phyloP scores from a whole-genome alignment of 2,113 vertebrate species.

The Spheniscus mendiculus region DNA sequence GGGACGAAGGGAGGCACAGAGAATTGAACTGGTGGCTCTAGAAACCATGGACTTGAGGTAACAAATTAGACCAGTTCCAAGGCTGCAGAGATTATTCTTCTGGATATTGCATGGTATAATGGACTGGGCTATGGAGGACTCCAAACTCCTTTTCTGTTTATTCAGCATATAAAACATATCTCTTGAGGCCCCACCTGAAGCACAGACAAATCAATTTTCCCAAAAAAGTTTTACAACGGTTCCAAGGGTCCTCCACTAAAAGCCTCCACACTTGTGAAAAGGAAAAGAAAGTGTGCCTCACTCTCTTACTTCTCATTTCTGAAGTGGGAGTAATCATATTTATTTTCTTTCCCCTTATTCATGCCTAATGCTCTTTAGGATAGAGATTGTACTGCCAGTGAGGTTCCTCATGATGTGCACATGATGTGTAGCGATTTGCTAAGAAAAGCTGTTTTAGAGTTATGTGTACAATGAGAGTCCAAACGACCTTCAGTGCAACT shows the following conservation, averaged over 20 bases:
- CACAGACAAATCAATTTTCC: background rate
- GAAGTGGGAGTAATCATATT: background rate
- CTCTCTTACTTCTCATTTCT: background rate
- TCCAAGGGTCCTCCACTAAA: background rate
- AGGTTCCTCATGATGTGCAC: background rate
- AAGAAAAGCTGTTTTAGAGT: background rate
- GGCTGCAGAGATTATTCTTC: background rate
- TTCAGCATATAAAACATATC: background rate
- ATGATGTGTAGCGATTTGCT: background rate
- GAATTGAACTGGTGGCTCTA: background rate
- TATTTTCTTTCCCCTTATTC: background rate
- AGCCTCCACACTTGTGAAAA: background rate
- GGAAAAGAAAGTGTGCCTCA: background rate
- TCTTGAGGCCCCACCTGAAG: background rate
- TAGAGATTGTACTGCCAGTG: background rate
- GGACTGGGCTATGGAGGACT: background rate
- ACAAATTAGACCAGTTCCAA: background rate
- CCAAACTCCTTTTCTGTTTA: background rate
- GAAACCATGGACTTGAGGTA: background rate
- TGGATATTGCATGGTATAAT: background rate
- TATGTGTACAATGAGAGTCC: accelerated
- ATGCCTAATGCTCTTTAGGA: background rate
- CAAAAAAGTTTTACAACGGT: background rate
- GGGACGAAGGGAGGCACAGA: background rate
- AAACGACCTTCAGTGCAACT: background rate